phyloP scores from a whole-genome alignment of 2,797 vertebrate genomes.

The Sebastes flavidus region DNA sequence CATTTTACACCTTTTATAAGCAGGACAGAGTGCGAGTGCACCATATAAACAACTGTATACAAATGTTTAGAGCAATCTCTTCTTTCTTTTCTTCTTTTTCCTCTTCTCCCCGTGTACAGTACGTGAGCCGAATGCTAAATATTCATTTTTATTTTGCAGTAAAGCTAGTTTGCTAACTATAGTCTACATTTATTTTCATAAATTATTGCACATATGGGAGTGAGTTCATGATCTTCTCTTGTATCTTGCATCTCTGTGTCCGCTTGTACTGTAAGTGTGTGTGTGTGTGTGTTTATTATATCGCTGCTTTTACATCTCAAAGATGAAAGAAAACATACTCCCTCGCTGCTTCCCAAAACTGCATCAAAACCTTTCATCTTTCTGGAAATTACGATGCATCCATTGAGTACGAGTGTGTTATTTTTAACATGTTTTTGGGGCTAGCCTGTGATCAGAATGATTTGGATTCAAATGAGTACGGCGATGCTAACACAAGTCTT shows the following conservation, averaged over 20 bases:
- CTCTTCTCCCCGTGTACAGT: too few species aligned
- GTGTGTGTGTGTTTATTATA: conserved; percentile 4
- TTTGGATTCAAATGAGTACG: conserved; percentile 56
- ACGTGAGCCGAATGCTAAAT: conserved; percentile 2
- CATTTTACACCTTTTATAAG: neutral
- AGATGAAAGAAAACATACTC: conserved; percentile 48
- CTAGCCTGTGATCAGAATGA: conserved; percentile 49
- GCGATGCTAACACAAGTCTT: conserved; percentile 14
- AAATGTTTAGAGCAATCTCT: neutral
- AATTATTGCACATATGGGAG: conserved; percentile 1
- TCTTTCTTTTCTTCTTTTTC: neutral
- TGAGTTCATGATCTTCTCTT: conserved; percentile 3
- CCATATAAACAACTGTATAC: neutral
- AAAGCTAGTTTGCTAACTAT: neutral
- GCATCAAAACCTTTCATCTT: conserved; percentile 58
- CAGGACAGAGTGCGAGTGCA: neutral
- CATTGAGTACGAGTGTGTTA: conserved; percentile 38
- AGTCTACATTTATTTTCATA: conserved; percentile 4
- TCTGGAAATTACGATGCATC: conserved; percentile 29
- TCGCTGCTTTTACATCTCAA: conserved; percentile 19
- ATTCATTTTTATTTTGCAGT: neutral
- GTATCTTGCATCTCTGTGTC: conserved; percentile 3
- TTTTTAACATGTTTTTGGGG: conserved; percentile 47
- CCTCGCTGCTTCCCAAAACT: conserved; percentile 27
- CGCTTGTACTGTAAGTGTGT: neutral